A percentile compares a stretch with the other conserved stretches of the same genome.
These are phyloP conservation scores for Tadarida brasiliensis DNA, from an alignment of 2,797 vertebrate genomes.

Conservation along the genomic window DNA sequence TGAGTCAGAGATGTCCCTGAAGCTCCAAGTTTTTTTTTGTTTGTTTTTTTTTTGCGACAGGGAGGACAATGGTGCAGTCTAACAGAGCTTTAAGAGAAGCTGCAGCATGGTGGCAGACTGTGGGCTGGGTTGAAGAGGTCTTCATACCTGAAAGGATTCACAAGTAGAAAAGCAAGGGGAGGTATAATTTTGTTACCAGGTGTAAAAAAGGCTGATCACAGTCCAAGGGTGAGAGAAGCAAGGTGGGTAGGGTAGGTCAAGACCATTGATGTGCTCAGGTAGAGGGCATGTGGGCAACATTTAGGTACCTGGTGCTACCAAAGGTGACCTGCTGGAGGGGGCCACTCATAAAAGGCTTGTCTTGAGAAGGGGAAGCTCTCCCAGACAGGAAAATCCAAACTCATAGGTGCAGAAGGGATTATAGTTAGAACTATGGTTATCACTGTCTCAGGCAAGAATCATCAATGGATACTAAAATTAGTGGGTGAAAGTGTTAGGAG, in stretches of 20 bases:
- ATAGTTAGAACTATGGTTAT: neutral
- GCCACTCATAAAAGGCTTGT: neutral
- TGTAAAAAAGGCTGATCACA: neutral
- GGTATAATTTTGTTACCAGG: neutral
- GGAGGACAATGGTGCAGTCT: neutral
- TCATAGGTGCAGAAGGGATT: neutral
- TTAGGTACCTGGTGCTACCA: neutral
- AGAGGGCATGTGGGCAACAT: accelerated
- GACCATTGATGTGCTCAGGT: neutral
- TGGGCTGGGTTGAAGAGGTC: neutral
- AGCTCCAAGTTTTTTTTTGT: neutral
- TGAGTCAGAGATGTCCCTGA: neutral
- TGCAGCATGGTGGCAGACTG: neutral
- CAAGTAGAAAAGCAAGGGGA: neutral
- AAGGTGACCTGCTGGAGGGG: neutral
- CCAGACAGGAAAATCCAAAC: neutral
- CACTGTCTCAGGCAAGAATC: neutral
- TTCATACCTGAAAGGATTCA: neutral
- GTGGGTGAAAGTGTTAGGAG: neutral
- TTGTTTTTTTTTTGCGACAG: neutral
- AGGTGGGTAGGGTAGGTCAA: neutral
- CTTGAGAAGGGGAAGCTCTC: neutral
- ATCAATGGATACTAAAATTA: neutral
- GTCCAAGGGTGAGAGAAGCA: neutral
- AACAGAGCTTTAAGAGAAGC: neutral